These are phyloP conservation scores for Drosophila conformis DNA, from an alignment of 2,888 invertebrate species.

Conservation along the genomic window DNA sequence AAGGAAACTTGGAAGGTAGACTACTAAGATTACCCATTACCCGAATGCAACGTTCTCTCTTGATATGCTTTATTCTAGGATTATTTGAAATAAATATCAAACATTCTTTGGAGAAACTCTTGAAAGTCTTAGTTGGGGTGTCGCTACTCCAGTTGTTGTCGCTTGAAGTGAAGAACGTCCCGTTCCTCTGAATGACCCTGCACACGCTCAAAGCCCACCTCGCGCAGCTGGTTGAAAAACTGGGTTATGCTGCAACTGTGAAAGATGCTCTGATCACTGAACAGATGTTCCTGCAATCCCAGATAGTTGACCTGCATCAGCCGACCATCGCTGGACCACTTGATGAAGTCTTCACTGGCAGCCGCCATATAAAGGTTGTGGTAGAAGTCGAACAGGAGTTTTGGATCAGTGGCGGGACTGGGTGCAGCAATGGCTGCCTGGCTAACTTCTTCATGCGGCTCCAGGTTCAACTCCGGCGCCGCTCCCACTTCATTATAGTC, in stretches of 20 bases:
- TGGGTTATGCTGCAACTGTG: conserved; percentile 23
- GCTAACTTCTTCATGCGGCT: neutral
- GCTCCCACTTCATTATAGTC: neutral
- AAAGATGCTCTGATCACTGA: conserved; percentile 32
- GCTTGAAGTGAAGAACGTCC: conserved; percentile 15
- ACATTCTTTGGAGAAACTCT: too few relatives aligned
- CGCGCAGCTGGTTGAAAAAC: conserved; percentile 23
- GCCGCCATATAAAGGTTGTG: conserved; percentile 45
- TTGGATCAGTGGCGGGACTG: too few relatives aligned
- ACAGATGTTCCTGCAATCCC: conserved; percentile 55
- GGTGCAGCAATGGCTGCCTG: too few relatives aligned
- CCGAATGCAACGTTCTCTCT: too few relatives aligned
- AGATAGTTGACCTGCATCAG: conserved; percentile 44
- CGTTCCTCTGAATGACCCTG: neutral
- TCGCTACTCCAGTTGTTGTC: neutral
- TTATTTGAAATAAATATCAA: too few relatives aligned
- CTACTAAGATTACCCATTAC: too few relatives aligned
- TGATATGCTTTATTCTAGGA: too few relatives aligned
- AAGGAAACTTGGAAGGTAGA: too few relatives aligned
- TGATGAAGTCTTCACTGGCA: conserved; percentile 28
- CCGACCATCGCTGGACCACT: conserved; percentile 39
- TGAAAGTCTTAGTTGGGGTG: neutral
- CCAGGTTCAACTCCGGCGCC: neutral
- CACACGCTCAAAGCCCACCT: conserved; percentile 41
- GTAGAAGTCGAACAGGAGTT: conserved; percentile 28